Base-by-base conservation (phyloP, 2,797 vertebrate genomes). In the Furcifer pardalis region DNA sequence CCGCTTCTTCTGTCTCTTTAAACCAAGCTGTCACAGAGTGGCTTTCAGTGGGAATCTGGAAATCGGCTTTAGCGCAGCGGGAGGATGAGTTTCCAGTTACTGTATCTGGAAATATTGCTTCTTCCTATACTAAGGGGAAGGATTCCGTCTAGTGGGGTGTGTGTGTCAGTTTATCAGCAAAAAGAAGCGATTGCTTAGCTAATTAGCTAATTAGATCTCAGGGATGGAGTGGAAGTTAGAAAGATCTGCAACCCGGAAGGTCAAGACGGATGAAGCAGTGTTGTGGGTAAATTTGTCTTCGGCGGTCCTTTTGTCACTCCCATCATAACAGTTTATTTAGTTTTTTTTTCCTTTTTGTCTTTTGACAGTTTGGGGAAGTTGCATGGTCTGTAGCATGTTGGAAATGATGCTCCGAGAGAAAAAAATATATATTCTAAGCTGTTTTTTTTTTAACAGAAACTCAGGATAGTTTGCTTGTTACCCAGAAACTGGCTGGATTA, bases 1-100 rank as follows among this genome's bases (percentile, higher is more conserved):
- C 94, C 97, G 97, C 97, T 92, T 60, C 81, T 25, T 71, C 81
- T 2, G 49, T 86, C 65, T 95, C 96, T 96, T 97, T 97, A 97
- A 94, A 92, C 37, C 90, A 37, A 1, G 68, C 37, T 52, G 30
- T 27, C 4, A 44, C 66, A 17, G 56, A 23, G n/a, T 5, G 52
- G 40, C 1, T 77, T 62, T n/a, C n/a, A 76, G 15, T 72, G 44
- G 32, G 12, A 46, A 46, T 40, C 1, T 49, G 32, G 46, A n/a
- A n/a, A 13, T 46, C 17, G 56, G 21, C 13, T 5, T 10, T 2
- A 13, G 17, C 12, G 19, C 66, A 3, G 74, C 65, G 9, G 37
- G 76, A 23, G 62, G 8, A 13, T 7, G n/a, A 25, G 8, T 17
- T n/a, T 17, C 44, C 65, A 21, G 66, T 8, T 65, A 71, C n/a